A percentile compares a stretch with the other conserved stretches of the same genome.
These are phyloP conservation scores for Leptobrachium leishanense DNA, from an alignment of 2,113 vertebrate species.

Conservation along the genomic window DNA sequence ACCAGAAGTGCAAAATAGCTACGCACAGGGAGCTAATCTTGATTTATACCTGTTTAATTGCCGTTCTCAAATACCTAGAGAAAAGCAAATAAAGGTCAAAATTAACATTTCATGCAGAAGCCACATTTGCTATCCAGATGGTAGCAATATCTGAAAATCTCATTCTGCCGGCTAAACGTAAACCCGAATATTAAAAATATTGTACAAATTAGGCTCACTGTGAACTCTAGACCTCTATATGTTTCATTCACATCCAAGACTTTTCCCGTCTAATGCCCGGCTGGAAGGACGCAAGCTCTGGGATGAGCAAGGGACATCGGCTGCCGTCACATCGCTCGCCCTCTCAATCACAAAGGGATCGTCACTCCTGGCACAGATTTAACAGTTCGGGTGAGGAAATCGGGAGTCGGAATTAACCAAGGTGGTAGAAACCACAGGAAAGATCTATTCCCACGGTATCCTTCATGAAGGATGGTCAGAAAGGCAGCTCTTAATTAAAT, in stretches of 20 bases:
- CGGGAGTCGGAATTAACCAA: neutral
- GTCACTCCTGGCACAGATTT: constrained; percentile 1
- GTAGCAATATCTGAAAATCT: neutral
- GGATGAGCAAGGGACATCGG: constrained; percentile 20
- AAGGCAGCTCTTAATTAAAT: too few species aligned
- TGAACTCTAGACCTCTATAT: neutral
- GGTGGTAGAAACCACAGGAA: neutral
- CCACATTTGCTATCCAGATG: constrained; percentile 64
- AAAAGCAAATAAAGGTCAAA: constrained; percentile 41
- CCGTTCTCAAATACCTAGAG: neutral
- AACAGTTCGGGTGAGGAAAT: constrained; percentile 23
- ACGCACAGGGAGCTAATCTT: neutral
- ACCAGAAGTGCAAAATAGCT: neutral
- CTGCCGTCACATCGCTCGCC: constrained; percentile 3
- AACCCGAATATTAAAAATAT: constrained; percentile 17
- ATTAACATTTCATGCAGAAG: constrained; percentile 17
- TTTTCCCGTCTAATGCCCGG: constrained; percentile 17
- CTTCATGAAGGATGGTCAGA: too few species aligned
- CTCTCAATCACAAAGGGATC: neutral
- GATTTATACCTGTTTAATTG: constrained; percentile 26
- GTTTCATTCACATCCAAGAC: constrained; percentile 23
- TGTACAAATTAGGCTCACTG: neutral
- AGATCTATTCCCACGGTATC: too few species aligned
- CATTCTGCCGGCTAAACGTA: constrained; percentile 49
- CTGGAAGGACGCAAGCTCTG: neutral